These are phyloP conservation scores for Exaiptasia diaphana DNA, from an alignment of 64 coral and sea anemone genomes.

Conservation along the genomic window DNA sequence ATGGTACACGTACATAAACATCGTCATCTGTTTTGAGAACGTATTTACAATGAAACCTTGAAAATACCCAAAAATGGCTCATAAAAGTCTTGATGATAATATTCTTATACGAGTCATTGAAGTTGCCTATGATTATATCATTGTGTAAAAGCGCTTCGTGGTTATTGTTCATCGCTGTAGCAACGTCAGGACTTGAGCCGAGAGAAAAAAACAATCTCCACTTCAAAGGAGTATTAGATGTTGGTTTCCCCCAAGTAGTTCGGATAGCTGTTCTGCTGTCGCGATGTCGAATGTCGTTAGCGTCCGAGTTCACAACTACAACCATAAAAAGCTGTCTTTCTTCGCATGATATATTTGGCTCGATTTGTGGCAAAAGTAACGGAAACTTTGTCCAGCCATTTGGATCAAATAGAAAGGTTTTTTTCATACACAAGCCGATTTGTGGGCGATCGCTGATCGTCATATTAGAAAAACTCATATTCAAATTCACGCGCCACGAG, in stretches of 20 bases:
- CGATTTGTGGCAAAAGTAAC: neutral
- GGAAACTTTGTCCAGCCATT: neutral
- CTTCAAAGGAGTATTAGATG: neutral
- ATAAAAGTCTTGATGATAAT: constrained; percentile 14
- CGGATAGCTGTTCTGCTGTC: neutral
- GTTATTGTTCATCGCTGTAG: neutral
- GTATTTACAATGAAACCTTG: neutral
- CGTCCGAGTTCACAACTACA: neutral
- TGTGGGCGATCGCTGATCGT: too few species aligned
- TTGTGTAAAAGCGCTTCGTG: neutral
- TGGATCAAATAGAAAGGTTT: neutral
- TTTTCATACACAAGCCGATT: too few species aligned
- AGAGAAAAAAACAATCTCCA: constrained; percentile 9
- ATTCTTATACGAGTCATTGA: neutral
- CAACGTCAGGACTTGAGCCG: neutral
- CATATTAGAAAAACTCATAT: too few species aligned
- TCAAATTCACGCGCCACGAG: too few species aligned
- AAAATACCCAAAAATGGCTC: neutral
- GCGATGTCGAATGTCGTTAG: neutral
- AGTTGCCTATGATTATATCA: constrained; percentile 1
- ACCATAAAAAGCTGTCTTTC: neutral
- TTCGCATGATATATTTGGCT: neutral
- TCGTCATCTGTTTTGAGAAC: constrained; percentile 6
- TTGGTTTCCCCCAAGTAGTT: neutral
- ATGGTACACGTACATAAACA: neutral